Base-by-base conservation (phyloP, 2,888 invertebrate species). In the Penaeus monodon region DNA sequence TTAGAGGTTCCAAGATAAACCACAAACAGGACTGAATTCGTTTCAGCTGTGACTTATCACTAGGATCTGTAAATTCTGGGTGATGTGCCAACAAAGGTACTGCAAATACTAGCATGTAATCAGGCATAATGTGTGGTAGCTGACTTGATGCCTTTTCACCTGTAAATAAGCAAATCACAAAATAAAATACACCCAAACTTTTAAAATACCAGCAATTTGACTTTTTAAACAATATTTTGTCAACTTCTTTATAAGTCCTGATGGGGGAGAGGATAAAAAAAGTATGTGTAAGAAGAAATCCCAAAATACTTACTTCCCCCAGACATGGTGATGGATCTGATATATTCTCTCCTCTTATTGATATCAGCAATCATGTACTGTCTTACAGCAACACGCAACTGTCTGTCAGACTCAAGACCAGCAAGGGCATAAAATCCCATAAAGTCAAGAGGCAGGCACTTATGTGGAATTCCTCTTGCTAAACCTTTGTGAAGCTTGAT, bases 61-160 rank as follows among this genome's bases (percentile, higher is more conserved):
- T 95, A 93, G 96, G 95, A 90, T 95, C 94, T 81, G 95, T 95
- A 92, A 96, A 97, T 91, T 95, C 94, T 12, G 97, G 96, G 93
- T 98, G 97, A 92, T 99, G 98, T n/a, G 98, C 96, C 88, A 99
- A 94, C 82, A 99, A 95, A 80, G 99, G 97, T 91, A 99, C 96
- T n/a, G 98, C 97, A 93, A 98, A 99, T 90, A 98, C 97, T 92
- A 99, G 93, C 96, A 98, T 98, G 92, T 98, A 99, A 93, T 99
- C 99, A 84, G 99, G 99, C 93, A 98, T 94, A 92, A 97, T 97
- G 92, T 96, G 96, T 70, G 96, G 95, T 92, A 97, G 93, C 93
- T 97, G 96, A 90, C 95, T 94, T 92, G 95, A 93, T 0, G 95
- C 95, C 90, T 95, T 95, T 91, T 96, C 96, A 91, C 95, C 94